phyloP scores from a whole-genome alignment of 2,888 invertebrate species.

The Aporophyla lueneburgensis region DNA sequence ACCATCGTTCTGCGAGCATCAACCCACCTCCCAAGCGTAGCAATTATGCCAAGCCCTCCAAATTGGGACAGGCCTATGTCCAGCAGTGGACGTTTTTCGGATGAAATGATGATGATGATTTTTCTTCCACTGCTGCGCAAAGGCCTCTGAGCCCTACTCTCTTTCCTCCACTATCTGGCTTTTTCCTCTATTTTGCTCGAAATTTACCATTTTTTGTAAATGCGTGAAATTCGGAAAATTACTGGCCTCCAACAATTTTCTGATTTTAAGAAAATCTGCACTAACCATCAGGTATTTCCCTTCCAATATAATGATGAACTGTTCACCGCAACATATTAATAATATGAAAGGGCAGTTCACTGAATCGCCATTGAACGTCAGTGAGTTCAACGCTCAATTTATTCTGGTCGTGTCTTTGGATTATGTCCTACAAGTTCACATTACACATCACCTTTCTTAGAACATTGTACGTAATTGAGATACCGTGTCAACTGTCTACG shows the following conservation, averaged over 20 bases:
- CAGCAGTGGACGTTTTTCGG: too few species aligned
- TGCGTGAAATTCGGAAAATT: not conserved
- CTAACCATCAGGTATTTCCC: not conserved
- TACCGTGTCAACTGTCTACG: constrained; percentile 7
- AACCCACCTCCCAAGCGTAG: too few species aligned
- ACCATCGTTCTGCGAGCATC: too few species aligned
- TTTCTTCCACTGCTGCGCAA: too few species aligned
- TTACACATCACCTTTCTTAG: constrained; percentile 33
- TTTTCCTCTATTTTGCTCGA: too few species aligned
- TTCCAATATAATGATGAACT: not conserved
- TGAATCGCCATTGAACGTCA: constrained; percentile 5
- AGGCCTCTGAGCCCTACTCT: too few species aligned
- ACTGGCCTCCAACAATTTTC: not conserved
- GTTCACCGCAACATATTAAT: not conserved
- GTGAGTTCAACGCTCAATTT: constrained; percentile 25
- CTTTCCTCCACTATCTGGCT: too few species aligned
- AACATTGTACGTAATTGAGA: constrained; percentile 31
- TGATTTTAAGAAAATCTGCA: not conserved
- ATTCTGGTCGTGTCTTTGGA: constrained; percentile 39
- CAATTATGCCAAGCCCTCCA: too few species aligned
- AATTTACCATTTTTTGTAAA: too few species aligned
- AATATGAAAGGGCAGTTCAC: not conserved
- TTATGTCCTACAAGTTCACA: constrained; percentile 36
- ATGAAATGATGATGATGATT: too few species aligned
- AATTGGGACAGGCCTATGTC: too few species aligned